Conservation (phyloP, 2,888 invertebrate genomes). For the Drosophila falleni region DNA sequence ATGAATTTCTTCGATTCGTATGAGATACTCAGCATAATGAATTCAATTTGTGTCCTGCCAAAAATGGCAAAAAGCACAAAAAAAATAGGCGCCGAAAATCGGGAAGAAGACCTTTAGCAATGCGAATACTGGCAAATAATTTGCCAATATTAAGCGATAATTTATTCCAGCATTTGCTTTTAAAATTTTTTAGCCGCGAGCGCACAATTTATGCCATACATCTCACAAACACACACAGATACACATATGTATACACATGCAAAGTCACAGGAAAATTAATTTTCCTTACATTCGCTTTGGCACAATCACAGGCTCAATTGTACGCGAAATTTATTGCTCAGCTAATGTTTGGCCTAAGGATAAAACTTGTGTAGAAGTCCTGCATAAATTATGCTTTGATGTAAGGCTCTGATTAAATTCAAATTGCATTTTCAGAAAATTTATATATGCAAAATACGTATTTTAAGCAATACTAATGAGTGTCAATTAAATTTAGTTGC, state of each 20-base stretch:
- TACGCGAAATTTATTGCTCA: constrained; percentile 75
- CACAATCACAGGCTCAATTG: constrained; percentile 70
- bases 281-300: constrained; percentile 70
- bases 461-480: constrained; percentile 47
- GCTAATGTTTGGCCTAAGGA: constrained; percentile 74
- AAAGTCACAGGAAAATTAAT: constrained; percentile 78
- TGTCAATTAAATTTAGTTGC: constrained; percentile 49
- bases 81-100: background rate
- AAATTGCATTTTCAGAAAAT: constrained; percentile 48
- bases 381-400: constrained; percentile 67
- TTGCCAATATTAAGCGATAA: constrained; percentile 78
- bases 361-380: constrained; percentile 57
- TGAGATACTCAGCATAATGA: constrained; percentile 57
- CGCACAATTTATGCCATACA: constrained; percentile 64
- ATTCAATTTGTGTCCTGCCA: constrained; percentile 67
- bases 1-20: constrained; percentile 38
- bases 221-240: constrained; percentile 15
- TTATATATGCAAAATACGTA: constrained; percentile 34
- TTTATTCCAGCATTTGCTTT: constrained; percentile 73
- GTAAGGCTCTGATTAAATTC: constrained; percentile 57
- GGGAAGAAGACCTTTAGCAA: constrained; percentile 11
- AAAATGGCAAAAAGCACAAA: constrained; percentile 44
- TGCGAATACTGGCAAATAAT: constrained; percentile 57
- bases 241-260: constrained; percentile 40
- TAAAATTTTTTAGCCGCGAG: constrained; percentile 70